Percentiles rank a stretch among this genome's conserved stretches.
phyloP scores from a whole-genome alignment of 2,888 invertebrate genomes.

The Penaeus monodon region DNA sequence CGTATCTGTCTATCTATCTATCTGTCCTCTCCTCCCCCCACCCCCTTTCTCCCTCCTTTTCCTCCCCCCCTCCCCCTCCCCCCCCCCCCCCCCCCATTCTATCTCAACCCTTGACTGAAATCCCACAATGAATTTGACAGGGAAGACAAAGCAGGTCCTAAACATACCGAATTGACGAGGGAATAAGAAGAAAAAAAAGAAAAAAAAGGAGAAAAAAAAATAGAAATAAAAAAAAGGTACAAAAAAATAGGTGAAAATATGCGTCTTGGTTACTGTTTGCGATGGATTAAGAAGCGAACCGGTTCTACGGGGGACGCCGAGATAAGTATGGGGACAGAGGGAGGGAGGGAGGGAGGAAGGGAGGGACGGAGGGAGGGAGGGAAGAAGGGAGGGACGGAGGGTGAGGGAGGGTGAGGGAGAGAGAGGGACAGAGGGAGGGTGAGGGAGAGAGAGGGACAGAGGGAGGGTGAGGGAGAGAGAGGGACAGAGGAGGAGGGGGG shows the following conservation, averaged over 20 bases:
- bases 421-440: too few species aligned
- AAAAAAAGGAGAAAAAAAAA: too few species aligned
- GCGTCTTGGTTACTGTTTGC: not conserved
- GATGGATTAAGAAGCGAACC: not conserved
- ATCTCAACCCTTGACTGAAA: not conserved
- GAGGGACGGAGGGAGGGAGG: too few species aligned
- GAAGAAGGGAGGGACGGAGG: too few species aligned
- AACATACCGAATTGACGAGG: not conserved
- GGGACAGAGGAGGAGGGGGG: not conserved
- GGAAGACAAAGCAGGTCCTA: slow-evolving; percentile 11
- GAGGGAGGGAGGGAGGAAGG: too few species aligned
- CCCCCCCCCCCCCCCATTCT: not conserved
- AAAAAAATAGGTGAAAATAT: not conserved
- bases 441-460: not conserved
- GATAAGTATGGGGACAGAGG: not conserved
- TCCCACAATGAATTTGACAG: slow-evolving; percentile 10
- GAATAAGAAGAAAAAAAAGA: too few species aligned
- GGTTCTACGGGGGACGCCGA: not conserved
- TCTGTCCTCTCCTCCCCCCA: not conserved
- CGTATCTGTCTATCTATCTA: not conserved
- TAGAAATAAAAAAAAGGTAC: too few species aligned
- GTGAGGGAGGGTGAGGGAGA: not conserved
- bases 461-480: not conserved
- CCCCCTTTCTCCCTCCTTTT: not conserved
- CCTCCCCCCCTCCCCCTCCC: not conserved